phyloP scores from a whole-genome alignment of 53 echinoderm and acorn worm genomes.

The Temnopleurus reevesii region DNA sequence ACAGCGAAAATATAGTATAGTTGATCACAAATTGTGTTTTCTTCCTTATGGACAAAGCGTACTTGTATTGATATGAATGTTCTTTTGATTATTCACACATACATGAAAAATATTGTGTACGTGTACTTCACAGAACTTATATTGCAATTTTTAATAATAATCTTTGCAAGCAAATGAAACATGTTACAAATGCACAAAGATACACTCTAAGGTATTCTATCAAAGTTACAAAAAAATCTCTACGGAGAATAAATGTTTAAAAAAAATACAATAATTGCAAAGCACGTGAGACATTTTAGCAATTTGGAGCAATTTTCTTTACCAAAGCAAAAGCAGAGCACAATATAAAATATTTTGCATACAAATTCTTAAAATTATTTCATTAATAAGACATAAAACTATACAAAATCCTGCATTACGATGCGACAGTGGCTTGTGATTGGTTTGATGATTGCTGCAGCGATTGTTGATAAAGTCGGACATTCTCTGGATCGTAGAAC shows the following conservation, averaged over 20 bases:
- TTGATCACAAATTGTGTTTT: background rate
- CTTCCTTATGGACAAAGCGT: background rate
- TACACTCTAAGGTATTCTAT: too few relatives aligned
- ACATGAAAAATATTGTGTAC: background rate
- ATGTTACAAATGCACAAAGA: too few relatives aligned
- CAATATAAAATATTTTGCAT: background rate
- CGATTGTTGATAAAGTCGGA: background rate
- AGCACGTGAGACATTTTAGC: background rate
- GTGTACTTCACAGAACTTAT: too few relatives aligned
- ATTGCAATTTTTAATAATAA: background rate
- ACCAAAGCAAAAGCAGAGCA: background rate
- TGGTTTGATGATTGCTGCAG: conserved; percentile 40
- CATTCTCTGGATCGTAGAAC: conserved; percentile 51
- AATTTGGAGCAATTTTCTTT: background rate
- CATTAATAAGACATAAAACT: background rate
- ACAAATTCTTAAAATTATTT: background rate
- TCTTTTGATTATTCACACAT: background rate
- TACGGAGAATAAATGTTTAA: background rate
- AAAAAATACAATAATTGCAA: background rate
- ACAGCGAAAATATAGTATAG: background rate
- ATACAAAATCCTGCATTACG: background rate
- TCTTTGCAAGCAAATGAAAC: too few relatives aligned
- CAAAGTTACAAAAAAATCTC: too few relatives aligned
- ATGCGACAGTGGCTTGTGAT: conserved; percentile 19
- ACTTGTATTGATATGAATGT: background rate